Conservation (phyloP, 2,113 vertebrate genomes). For the Rhadina sibilatrix region DNA sequence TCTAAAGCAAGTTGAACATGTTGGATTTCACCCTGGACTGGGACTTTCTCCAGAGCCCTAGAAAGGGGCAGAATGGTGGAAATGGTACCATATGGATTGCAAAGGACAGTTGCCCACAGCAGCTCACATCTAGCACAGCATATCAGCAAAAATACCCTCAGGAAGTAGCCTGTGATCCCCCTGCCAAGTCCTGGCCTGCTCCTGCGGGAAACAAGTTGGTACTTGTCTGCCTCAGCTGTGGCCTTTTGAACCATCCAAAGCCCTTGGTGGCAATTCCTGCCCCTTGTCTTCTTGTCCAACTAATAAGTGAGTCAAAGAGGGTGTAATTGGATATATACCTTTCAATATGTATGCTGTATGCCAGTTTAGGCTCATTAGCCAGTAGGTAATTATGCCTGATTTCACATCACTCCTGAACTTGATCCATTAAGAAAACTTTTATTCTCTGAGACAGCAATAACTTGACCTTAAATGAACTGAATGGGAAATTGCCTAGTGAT, state of each 20-base stretch:
- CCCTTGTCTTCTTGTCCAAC: background rate
- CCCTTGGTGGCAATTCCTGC: background rate
- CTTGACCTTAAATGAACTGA: constrained; percentile 8
- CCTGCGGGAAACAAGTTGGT: background rate
- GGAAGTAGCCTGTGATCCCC: background rate
- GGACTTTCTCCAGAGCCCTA: background rate
- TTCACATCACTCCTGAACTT: background rate
- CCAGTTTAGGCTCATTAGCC: background rate
- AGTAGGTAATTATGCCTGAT: background rate
- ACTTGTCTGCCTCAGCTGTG: background rate
- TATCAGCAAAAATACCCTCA: background rate
- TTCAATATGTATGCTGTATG: background rate
- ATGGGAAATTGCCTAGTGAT: background rate
- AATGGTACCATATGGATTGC: background rate
- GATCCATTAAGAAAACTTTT: background rate
- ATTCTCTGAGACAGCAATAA: background rate
- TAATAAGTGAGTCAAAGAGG: background rate
- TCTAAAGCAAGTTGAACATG: background rate
- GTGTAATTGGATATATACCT: background rate
- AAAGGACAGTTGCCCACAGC: background rate
- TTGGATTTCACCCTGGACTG: background rate
- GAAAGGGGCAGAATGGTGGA: background rate
- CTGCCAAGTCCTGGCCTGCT: background rate
- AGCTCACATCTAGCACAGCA: background rate
- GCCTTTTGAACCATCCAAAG: background rate